Percentiles rank a stretch among this genome's conserved stretches.
These are phyloP conservation scores for Pseudomyrmex gracilis DNA, from an alignment of 1,140 invertebrate genomes.

Conservation along the genomic window DNA sequence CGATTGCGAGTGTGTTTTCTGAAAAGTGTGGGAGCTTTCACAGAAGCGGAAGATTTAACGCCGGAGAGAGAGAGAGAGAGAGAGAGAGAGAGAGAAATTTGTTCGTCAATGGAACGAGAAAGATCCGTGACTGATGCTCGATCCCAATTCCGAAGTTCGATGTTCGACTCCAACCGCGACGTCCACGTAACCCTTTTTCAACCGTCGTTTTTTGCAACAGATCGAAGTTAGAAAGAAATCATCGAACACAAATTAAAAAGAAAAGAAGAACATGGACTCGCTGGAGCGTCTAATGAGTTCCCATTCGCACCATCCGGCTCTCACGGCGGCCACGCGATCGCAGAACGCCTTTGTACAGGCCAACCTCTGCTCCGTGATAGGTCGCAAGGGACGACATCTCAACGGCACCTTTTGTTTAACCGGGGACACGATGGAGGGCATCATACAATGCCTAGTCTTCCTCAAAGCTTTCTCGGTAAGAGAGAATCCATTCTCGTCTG, in stretches of 20 bases:
- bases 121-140: conserved; percentile 33
- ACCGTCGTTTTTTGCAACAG: not conserved
- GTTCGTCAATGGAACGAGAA: conserved; percentile 10
- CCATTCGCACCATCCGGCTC: conserved; percentile 88
- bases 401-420: conserved; percentile 95
- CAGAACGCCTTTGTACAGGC: conserved; percentile 91
- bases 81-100: not conserved
- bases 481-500: conserved; percentile 52
- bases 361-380: conserved; percentile 90
- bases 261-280: conserved; percentile 88
- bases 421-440: conserved; percentile 96
- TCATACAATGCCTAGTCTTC: conserved; percentile 96
- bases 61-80: not conserved
- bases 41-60: conserved; percentile 7
- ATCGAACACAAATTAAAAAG: conserved; percentile 68
- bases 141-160: conserved; percentile 9
- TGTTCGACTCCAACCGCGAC: not conserved
- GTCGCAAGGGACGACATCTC: conserved; percentile 91
- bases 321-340: conserved; percentile 87
- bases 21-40: conserved; percentile 16
- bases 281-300: conserved; percentile 91
- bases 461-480: conserved; percentile 96
- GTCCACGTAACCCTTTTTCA: conserved; percentile 4
- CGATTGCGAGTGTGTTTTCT: conserved; percentile 21
- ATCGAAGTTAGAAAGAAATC: conserved; percentile 37